Evolutionary conservation across 2,113 vertebrate genomes (phyloP).

Genomic region (Pelodiscus sinensis): DNA sequence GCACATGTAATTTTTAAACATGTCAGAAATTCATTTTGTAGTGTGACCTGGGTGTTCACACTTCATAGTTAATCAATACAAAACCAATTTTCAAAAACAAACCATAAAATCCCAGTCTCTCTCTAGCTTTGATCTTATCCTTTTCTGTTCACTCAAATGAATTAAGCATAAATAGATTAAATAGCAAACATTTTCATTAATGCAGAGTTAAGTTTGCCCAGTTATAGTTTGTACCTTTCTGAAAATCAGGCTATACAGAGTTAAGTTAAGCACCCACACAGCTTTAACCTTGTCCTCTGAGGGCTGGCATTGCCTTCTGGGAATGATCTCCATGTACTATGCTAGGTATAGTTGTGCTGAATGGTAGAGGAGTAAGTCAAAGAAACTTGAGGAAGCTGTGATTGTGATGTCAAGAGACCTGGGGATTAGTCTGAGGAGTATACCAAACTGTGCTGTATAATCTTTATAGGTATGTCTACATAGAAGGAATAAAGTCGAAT

Average conservation of each 20-base stretch:
- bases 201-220: not conserved
- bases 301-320: not conserved
- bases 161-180: not conserved
- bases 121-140: not conserved
- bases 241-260: not conserved
- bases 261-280: not conserved
- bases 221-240: not conserved
- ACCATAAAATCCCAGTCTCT: not conserved
- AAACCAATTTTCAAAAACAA: slow-evolving; percentile 10
- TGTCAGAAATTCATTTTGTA: slow-evolving; percentile 51
- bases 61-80: slow-evolving; percentile 36
- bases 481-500: too few relatives aligned
- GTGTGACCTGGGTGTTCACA: slow-evolving; percentile 41
- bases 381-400: not conserved
- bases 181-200: not conserved
- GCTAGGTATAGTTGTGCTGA: not conserved
- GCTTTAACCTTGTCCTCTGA: not conserved
- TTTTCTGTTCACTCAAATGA: not conserved
- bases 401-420: not conserved
- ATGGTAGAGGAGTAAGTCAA: not conserved
- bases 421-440: not conserved
- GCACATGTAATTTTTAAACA: slow-evolving; percentile 36
- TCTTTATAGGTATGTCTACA: too few relatives aligned
- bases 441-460: not conserved
- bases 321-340: too few relatives aligned